Evolutionary conservation across 2,888 invertebrate genomes (phyloP).

Genomic region (Nemoura dubitans): DNA sequence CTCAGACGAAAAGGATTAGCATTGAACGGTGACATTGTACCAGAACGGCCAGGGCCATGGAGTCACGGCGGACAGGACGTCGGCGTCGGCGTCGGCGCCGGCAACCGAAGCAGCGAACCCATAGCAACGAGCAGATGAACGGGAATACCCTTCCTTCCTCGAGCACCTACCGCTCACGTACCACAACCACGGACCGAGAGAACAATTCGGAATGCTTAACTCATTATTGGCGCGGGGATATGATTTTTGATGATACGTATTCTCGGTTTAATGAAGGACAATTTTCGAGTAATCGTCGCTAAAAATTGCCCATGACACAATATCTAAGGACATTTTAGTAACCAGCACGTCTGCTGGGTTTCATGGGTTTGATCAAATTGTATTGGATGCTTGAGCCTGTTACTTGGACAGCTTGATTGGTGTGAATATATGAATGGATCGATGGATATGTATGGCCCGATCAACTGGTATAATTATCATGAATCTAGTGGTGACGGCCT

Average conservation of each 20-base stretch:
- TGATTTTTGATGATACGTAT: background rate
- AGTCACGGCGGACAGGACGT: background rate
- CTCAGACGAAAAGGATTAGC: background rate
- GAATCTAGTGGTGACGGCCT: background rate
- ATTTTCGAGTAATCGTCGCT: background rate
- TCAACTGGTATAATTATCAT: slow-evolving; percentile 1
- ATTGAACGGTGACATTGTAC: background rate
- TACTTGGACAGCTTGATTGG: background rate
- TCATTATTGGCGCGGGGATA: background rate
- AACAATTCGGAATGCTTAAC: background rate
- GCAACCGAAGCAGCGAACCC: background rate
- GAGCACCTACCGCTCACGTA: background rate
- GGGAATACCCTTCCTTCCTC: background rate
- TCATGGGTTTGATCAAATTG: background rate
- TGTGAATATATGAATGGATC: background rate
- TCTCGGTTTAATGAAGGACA: background rate
- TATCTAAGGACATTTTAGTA: background rate
- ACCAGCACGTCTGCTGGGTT: background rate
- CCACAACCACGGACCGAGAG: background rate
- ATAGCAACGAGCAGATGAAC: background rate
- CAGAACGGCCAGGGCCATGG: background rate
- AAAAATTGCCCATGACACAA: slow-evolving; percentile 12
- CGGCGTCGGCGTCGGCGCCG: background rate
- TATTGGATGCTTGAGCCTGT: background rate
- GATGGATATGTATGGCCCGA: background rate